These are phyloP conservation scores for Hesperia comma DNA, from an alignment of 2,888 invertebrate genomes.

Conservation along the genomic window DNA sequence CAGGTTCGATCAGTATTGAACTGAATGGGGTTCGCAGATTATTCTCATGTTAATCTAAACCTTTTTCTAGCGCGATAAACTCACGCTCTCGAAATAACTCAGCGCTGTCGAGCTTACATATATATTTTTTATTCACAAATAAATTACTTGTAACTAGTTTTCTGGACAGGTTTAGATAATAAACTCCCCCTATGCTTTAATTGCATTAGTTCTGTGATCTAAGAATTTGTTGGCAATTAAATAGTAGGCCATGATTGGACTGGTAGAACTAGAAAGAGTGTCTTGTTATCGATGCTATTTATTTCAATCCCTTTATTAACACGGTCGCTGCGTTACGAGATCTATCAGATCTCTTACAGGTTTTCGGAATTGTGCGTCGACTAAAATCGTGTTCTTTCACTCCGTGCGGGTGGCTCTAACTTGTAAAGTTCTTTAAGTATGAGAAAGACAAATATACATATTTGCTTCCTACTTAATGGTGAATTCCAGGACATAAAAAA, in stretches of 20 bases:
- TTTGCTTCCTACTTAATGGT: too few relatives aligned
- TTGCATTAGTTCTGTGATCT: constrained; percentile 34
- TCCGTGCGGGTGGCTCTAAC: too few relatives aligned
- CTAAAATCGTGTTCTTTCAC: too few relatives aligned
- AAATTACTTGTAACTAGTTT: constrained; percentile 20
- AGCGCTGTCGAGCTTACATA: background rate
- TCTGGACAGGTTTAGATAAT: constrained; percentile 23
- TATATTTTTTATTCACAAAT: constrained; percentile 11
- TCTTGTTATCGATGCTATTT: constrained; percentile 2
- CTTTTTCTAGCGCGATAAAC: constrained; percentile 5
- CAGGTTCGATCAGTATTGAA: background rate
- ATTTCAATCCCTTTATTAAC: background rate
- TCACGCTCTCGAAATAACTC: constrained; percentile 4
- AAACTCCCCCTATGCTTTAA: constrained; percentile 24
- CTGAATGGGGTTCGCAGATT: constrained; percentile 1
- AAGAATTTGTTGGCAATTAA: constrained; percentile 35
- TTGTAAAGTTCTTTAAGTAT: too few relatives aligned
- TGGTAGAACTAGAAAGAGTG: constrained; percentile 12
- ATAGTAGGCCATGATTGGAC: constrained; percentile 13
- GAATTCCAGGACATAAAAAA: too few relatives aligned
- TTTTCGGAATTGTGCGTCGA: too few relatives aligned
- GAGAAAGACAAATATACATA: too few relatives aligned
- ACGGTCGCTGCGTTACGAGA: too few relatives aligned
- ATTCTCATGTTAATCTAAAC: constrained; percentile 7
- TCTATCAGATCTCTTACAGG: too few relatives aligned